These are phyloP conservation scores for Capitella teleta DNA, from an alignment of 1,140 invertebrate genomes.

Conservation along the genomic window DNA sequence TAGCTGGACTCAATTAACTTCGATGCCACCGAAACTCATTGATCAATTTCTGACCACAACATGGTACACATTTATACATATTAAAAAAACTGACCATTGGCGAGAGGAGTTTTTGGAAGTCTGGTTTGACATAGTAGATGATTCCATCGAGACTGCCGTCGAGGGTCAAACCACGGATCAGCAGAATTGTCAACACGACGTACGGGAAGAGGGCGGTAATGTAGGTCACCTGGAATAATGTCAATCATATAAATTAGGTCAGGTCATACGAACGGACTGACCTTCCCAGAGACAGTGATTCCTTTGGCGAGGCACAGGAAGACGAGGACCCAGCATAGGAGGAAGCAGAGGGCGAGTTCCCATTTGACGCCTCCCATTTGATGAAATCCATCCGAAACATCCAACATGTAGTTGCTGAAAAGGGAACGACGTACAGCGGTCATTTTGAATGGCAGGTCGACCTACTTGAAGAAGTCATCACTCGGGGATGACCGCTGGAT, in stretches of 20 bases:
- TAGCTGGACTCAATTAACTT: too few species aligned
- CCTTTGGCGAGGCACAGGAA: slow-evolving; percentile 26
- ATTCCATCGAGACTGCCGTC: slow-evolving; percentile 6
- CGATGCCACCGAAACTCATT: too few species aligned
- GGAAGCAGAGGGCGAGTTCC: slow-evolving; percentile 19
- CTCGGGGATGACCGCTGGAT: background rate
- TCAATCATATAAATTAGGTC: too few species aligned
- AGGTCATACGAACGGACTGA: too few species aligned
- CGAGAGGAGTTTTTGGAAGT: slow-evolving; percentile 4
- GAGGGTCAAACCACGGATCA: slow-evolving; percentile 3
- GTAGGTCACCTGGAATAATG: slow-evolving; percentile 8
- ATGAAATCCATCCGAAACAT: slow-evolving; percentile 27
- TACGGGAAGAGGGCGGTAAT: slow-evolving; percentile 9
- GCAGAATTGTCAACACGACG: slow-evolving; percentile 8
- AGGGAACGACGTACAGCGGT: background rate
- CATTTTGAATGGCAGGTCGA: too few species aligned
- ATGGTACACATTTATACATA: too few species aligned
- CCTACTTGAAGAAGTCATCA: slow-evolving; percentile 16
- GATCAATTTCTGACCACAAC: too few species aligned
- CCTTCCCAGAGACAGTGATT: slow-evolving; percentile 12
- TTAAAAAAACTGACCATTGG: slow-evolving; percentile 1
- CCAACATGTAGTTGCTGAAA: slow-evolving; percentile 8
- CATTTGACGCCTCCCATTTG: slow-evolving; percentile 21
- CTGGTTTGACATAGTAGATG: slow-evolving; percentile 1
- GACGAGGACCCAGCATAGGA: slow-evolving; percentile 27